Conservation (phyloP, 2,797 vertebrate species). For the Dipus sagitta region DNA sequence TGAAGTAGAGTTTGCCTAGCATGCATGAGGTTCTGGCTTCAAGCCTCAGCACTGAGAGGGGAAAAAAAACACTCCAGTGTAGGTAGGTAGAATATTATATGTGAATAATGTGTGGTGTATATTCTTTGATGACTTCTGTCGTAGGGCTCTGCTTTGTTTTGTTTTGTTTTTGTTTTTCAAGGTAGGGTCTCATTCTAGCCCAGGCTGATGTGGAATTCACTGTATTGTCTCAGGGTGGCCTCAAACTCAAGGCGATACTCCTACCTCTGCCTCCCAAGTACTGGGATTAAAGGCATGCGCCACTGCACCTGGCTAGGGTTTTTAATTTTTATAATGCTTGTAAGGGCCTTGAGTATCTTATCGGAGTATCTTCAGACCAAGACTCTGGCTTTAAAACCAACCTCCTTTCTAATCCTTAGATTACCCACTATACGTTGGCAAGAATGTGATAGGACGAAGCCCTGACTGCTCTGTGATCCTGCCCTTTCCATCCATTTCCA, state of each 20-base stretch:
- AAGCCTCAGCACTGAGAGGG: not conserved
- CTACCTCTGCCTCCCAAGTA: too few relatives aligned
- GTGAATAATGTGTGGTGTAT: constrained; percentile 5
- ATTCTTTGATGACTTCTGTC: not conserved
- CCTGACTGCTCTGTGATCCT: constrained; percentile 89
- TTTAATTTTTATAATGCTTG: not conserved
- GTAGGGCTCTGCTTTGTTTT: not conserved
- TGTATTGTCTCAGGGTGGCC: too few relatives aligned
- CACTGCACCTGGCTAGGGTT: too few relatives aligned
- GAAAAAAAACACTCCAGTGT: not conserved
- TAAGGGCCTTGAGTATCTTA: constrained; percentile 23
- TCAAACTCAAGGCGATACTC: too few relatives aligned
- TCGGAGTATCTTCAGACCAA: constrained; percentile 11
- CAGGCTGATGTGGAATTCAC: too few relatives aligned
- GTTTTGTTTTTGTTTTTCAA: not conserved
- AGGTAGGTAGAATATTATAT: not conserved
- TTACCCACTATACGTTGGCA: constrained; percentile 91
- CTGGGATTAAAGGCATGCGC: too few relatives aligned
- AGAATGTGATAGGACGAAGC: constrained; percentile 92
- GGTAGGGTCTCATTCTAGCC: too few relatives aligned
- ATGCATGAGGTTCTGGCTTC: not conserved
- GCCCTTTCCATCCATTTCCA: constrained; percentile 91
- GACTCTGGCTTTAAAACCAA: constrained; percentile 1
- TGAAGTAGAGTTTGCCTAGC: not conserved
- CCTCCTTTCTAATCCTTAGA: constrained; percentile 86